Base-by-base conservation (phyloP, 1,140 invertebrate genomes). In the Hyphantria cunea region DNA sequence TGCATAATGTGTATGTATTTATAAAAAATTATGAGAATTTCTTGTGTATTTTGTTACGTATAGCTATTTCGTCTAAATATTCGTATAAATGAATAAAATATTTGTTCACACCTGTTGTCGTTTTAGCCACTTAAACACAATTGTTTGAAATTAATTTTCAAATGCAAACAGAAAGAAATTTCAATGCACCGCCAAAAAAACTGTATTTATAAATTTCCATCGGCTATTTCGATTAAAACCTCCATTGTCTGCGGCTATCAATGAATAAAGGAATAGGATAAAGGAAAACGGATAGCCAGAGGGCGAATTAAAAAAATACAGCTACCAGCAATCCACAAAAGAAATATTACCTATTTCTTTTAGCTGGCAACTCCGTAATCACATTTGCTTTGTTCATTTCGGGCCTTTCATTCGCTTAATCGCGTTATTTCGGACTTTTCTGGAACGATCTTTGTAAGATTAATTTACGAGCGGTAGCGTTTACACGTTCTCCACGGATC, bases 331-430 rank as follows among this genome's bases (percentile, higher is more conserved):
- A 74, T 72, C 71, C 56, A 50, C 65, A 62, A 58, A 84, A 87
- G 82, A 86, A 88, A 89, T 88, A 89, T 88, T 84, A 85, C 79
- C 86, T 88, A 88, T 88, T 89, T 87, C 80, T 83, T 74, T 83
- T 72, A 78, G 81, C 73, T 80, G 84, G 80, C 80, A 82, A 78
- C 73, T 75, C 82, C 76, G 84, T 90, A 90, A 90, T 90, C 84
- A 90, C 87, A 90, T 90, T 85, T 82, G 78, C 83, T 86, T 86
- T 83, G 83, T 90, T 82, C 81, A 74, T 81, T 84, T 85, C 74
- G 82, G 82, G 69, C 82, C 81, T 88, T 87, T 88, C 82, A 82
- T 86, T 84, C 82, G 77, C 78, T 84, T 90, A 90, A 90, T 90
- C 85, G 84, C 70, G 85, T 90, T 90, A 90, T 90, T 86, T 83